Conservation (phyloP, 2,113 vertebrate genomes). For the Chloebia gouldiae region DNA sequence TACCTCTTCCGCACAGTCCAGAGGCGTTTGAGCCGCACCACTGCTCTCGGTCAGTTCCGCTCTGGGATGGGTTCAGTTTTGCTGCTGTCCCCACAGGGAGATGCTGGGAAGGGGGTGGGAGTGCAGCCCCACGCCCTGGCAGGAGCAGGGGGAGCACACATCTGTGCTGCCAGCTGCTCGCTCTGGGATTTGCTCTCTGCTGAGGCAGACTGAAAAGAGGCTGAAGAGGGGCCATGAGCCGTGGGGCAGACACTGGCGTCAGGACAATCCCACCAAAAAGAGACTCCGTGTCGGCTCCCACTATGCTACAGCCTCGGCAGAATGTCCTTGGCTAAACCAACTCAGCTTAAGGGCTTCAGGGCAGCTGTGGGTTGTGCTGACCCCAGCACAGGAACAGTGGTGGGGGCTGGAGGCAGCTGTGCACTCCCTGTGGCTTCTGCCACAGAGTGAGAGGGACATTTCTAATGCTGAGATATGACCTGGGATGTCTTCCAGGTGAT, state of each 20-base stretch:
- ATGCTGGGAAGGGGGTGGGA: background rate
- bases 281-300: background rate
- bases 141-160: background rate
- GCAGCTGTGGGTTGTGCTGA: background rate
- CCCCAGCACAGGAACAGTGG: rapidly evolving
- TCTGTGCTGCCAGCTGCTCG: background rate
- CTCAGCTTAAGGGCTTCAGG: background rate
- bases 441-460: rapidly evolving
- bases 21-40: rapidly evolving
- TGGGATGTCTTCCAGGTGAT: background rate
- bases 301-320: rapidly evolving
- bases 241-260: background rate
- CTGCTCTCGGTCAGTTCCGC: rapidly evolving
- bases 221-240: rapidly evolving
- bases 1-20: rapidly evolving
- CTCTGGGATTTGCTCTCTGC: background rate
- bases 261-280: background rate
- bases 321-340: background rate
- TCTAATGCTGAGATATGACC: background rate
- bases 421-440: background rate
- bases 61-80: background rate
- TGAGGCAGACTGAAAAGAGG: background rate
- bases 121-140: rapidly evolving
- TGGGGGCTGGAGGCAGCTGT: rapidly evolving
- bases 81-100: rapidly evolving